A percentile compares a stretch with the other conserved stretches of the same genome.
Evolutionary conservation across 1,140 invertebrate genomes (phyloP).

Genomic region (Pseudomyrmex concolor): DNA sequence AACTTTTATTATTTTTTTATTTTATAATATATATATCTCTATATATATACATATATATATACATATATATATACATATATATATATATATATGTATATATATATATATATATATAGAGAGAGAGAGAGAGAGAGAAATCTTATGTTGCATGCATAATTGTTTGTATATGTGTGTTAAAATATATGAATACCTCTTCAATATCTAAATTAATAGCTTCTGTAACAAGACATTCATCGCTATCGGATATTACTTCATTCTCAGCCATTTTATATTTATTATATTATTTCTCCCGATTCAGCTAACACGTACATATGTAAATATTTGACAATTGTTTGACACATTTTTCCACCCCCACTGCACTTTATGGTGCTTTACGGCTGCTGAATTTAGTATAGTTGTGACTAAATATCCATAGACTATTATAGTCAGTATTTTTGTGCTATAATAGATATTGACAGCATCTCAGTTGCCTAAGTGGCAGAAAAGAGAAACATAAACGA

Average conservation of each 20-base stretch:
- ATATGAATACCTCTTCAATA: constrained; percentile 87
- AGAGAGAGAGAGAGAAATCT: constrained; percentile 30
- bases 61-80: no score
- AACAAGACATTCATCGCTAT: constrained; percentile 88
- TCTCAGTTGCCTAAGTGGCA: no score
- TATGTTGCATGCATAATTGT: constrained; percentile 49
- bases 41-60: no score
- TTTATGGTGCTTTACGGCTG: no score
- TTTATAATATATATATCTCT: no score
- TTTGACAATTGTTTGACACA: constrained; percentile 54
- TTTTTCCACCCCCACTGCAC: not conserved
- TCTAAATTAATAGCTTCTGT: constrained; percentile 86
- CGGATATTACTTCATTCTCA: constrained; percentile 87
- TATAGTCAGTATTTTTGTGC: no score
- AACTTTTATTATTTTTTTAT: no score
- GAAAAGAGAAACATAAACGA: no score
- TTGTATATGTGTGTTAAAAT: not conserved
- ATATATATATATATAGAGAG: not conserved
- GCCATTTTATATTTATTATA: constrained; percentile 80
- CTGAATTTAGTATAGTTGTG: no score
- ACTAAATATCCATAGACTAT: no score
- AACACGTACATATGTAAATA: constrained; percentile 52
- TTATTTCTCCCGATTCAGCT: constrained; percentile 56
- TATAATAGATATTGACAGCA: no score
- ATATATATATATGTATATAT: no score